Base-by-base conservation (phyloP, 1,140 invertebrate genomes). In the Pseudomyrmex pallidus region DNA sequence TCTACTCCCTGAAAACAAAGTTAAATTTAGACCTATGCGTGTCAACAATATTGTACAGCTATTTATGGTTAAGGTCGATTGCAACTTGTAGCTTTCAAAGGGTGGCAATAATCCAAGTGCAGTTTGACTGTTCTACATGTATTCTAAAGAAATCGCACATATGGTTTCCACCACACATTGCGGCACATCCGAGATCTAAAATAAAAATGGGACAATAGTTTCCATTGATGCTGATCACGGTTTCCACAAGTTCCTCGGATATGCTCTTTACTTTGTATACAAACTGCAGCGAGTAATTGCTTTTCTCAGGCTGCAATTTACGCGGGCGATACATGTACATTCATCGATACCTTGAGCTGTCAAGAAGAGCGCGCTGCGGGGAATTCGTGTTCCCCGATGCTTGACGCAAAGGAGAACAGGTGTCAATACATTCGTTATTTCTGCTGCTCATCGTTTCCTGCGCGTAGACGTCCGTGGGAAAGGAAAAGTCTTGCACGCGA, bases 361-460 rank as follows among this genome's bases (percentile, higher is more conserved):
- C 70, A 62, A 78, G 72, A 62, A 78, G 72, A 48, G 5, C 35
- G 25, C 48, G 48, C 68, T 61, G 4, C 35, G 44, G 66, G 62
- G 57, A 70, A 87, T 56, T 87, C 63, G 67, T 48, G 73, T 59
- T 84, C 68, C 67, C 82, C 83, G 74, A 74, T 74, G 63, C 64
- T 80, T 84, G 82, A 87, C 67, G 62, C 64, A 17, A 20, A 44
- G 20, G 8, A 12, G 72, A 88, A 85, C 87, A 88, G 87, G 83
- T 88, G 87, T 74, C 74, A 85, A 87, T 87, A 64, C 61, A 62
- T 78, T 87, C 67, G 46, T 86, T 68, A 77, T 25, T 83, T 46
- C 66, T 35, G 66, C 64, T 56, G 73, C 82, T 87, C 73, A 66
- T 86, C 57, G 59, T 46, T 84, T 76, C 48, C 52, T 54, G 82